These are phyloP conservation scores for Pseudochaenichthys georgianus DNA, from an alignment of 2,797 vertebrate species.

Conservation along the genomic window DNA sequence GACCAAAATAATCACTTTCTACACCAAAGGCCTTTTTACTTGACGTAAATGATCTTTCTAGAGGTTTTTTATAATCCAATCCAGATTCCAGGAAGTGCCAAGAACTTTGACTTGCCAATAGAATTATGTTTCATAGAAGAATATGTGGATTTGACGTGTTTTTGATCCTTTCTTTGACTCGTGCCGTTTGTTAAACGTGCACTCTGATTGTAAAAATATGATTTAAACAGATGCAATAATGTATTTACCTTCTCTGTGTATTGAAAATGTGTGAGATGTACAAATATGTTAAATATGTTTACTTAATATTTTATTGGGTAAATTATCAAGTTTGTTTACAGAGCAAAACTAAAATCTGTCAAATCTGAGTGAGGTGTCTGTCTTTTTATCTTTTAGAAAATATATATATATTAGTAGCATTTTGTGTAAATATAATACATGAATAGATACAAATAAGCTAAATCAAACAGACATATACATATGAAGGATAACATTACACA, in stretches of 20 bases:
- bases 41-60: neutral
- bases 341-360: constrained; percentile 2
- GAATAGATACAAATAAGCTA: no score
- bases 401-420: no score
- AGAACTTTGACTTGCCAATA: neutral
- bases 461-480: no score
- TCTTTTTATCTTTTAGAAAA: neutral
- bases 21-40: constrained; percentile 39
- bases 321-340: constrained; percentile 21
- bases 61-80: no score
- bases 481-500: no score
- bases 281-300: constrained; percentile 7
- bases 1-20: constrained; percentile 49
- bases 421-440: no score
- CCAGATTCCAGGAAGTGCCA: neutral
- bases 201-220: constrained; percentile 30
- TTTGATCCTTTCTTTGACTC: neutral
- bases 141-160: neutral
- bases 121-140: neutral
- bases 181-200: neutral
- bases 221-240: constrained; percentile 32
- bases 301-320: constrained; percentile 23
- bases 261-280: constrained; percentile 13
- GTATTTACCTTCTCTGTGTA: constrained; percentile 20
- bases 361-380: neutral